Conservation (phyloP, 2,797 vertebrate species). For the Pseudotriccus pelzelni region DNA sequence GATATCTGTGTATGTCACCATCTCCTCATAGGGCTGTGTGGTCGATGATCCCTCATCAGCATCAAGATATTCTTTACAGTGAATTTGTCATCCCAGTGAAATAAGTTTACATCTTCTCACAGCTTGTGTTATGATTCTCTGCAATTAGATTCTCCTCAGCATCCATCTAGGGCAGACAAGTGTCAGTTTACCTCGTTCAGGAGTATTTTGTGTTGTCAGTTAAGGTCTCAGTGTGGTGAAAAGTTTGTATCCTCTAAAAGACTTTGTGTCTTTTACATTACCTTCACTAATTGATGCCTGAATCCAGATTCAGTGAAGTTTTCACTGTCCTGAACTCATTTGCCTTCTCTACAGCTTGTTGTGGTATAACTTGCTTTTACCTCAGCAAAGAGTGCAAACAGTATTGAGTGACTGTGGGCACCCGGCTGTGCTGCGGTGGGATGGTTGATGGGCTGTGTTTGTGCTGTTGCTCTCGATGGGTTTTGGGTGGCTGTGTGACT, state of each 20-base stretch:
- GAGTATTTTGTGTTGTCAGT: background rate
- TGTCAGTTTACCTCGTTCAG: background rate
- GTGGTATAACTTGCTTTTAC: background rate
- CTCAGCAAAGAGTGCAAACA: background rate
- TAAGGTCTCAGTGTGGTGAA: background rate
- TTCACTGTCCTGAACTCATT: background rate
- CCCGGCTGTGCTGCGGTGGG: background rate
- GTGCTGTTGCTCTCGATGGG: fast-evolving
- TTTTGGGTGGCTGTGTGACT: background rate
- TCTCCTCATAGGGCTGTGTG: background rate
- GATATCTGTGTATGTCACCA: background rate
- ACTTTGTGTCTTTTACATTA: background rate
- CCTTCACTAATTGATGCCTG: background rate
- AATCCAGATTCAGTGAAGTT: background rate
- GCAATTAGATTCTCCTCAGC: background rate
- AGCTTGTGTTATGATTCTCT: background rate
- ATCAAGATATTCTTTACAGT: background rate
- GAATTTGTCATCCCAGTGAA: background rate
- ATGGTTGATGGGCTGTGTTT: background rate
- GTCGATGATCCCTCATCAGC: background rate
- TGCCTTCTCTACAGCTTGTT: background rate
- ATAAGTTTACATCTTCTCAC: background rate
- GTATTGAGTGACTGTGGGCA: background rate
- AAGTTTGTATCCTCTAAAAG: background rate
- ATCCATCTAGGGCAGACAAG: background rate